Percentiles rank a stretch among this genome's conserved stretches.
Evolutionary conservation across 2,888 invertebrate genomes (phyloP).

Genomic region (Cosmia pyralina): DNA sequence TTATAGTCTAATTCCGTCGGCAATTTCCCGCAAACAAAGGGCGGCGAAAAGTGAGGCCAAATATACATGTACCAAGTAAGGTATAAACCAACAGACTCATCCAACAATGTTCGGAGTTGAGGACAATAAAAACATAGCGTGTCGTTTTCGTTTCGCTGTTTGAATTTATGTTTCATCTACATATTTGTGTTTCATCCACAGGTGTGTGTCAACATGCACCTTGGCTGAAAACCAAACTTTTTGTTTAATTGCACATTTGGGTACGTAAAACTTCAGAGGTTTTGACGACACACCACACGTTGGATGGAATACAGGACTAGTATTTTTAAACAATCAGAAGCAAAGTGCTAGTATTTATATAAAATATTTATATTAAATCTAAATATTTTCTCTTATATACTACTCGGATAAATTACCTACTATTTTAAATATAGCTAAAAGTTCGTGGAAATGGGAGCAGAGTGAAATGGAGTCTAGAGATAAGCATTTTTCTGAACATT

Average conservation of each 20-base stretch:
- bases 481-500: constrained; percentile 53
- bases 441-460: constrained; percentile 27
- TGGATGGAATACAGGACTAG: background rate
- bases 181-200: constrained; percentile 38
- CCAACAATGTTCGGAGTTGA: constrained; percentile 36
- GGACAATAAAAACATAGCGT: constrained; percentile 49
- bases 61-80: constrained; percentile 54
- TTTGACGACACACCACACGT: background rate
- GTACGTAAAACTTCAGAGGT: constrained; percentile 19
- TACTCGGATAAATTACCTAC: constrained; percentile 1
- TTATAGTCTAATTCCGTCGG: constrained; percentile 38
- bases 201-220: constrained; percentile 47
- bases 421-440: constrained; percentile 35
- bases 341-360: too few species aligned
- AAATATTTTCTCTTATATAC: background rate
- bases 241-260: constrained; percentile 39
- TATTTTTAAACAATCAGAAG: too few species aligned
- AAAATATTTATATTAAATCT: too few species aligned
- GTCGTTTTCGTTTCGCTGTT: constrained; percentile 39
- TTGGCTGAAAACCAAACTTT: constrained; percentile 26
- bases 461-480: constrained; percentile 53
- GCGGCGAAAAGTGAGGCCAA: constrained; percentile 12
- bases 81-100: constrained; percentile 55
- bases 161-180: constrained; percentile 50
- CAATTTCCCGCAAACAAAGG: constrained; percentile 49